These are phyloP conservation scores for Heliothis peltigera DNA, from an alignment of 2,888 invertebrate species.

Conservation along the genomic window DNA sequence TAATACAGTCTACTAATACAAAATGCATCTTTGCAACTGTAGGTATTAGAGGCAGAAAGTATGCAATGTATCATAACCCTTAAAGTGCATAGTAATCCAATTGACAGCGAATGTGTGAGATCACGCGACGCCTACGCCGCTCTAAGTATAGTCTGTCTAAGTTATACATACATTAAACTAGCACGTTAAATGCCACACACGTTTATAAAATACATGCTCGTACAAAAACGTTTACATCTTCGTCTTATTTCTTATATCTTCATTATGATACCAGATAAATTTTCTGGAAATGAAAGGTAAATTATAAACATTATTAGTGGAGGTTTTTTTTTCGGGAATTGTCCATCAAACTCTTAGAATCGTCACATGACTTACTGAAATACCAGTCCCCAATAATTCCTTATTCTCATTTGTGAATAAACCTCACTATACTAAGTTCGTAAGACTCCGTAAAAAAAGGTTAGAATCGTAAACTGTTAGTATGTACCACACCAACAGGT, in stretches of 20 bases:
- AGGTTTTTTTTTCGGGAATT: no score
- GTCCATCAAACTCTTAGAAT: no score
- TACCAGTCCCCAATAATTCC: no score
- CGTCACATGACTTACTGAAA: no score
- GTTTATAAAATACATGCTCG: background rate
- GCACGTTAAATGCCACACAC: background rate
- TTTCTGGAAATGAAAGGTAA: no score
- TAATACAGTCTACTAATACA: background rate
- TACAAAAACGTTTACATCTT: background rate
- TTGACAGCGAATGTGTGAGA: constrained; percentile 43
- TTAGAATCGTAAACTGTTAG: background rate
- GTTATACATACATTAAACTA: no score
- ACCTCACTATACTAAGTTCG: no score
- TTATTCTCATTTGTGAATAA: no score
- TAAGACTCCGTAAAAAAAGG: background rate
- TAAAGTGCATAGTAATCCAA: constrained; percentile 49
- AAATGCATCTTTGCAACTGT: background rate
- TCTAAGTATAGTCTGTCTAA: constrained; percentile 20
- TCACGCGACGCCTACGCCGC: constrained; percentile 31
- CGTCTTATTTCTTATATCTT: background rate
- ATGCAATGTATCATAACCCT: constrained; percentile 16
- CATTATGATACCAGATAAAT: background rate
- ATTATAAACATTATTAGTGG: no score
- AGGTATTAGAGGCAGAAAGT: background rate
- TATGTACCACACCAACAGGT: constrained; percentile 1